Evolutionary conservation across 1,140 invertebrate genomes (phyloP), one percentile per base, ranked within the genome.

Genomic region (Oryzaephilus surinamensis): DNA sequence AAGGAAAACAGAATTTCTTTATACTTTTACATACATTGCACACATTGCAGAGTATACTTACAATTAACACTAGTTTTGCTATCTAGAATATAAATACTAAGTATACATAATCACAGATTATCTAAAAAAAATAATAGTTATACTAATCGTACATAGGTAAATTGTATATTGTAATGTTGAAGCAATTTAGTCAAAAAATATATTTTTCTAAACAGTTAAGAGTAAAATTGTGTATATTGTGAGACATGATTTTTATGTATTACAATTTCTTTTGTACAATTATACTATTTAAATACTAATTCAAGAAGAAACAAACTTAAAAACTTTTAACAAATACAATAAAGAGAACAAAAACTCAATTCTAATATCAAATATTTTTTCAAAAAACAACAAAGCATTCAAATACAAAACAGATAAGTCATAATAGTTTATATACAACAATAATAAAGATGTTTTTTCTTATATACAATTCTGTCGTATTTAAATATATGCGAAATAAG

Each of bases 21-120:
- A 41, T 38, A 35, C 35, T 42, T 37, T 32, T 36, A 14, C 33
- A 27, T 36, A 40, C 35, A 44, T 48, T 48, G 46, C n/a, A n/a
- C 46, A 48, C 42, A 43, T 46, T 38, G 32, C 33, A 19, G 24
- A 18, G 30, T 42, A 42, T 19, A 21, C 18, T 23, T 46, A 33
- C 41, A 52, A 41, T 41, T 49, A 49, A 48, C 33, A 45, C 38
- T 52, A 46, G 27, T 11, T 24, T 44, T 46, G 52, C 45, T 43
- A 48, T 46, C 46, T 46, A 55, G 11, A n/a, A 1, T 4, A 6
- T n/a, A 24, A 24, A 8, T 20, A 46, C 47, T 52, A 56, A 41
- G 46, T 51, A 48, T 48, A 54, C 49, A 47, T 51, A 57, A 57
- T 57, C 54, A 57, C 54, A 57, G 54, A 55, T 46, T 50, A 49